Conservation (phyloP, 2,888 invertebrate genomes). For the Portevinia maculata region DNA sequence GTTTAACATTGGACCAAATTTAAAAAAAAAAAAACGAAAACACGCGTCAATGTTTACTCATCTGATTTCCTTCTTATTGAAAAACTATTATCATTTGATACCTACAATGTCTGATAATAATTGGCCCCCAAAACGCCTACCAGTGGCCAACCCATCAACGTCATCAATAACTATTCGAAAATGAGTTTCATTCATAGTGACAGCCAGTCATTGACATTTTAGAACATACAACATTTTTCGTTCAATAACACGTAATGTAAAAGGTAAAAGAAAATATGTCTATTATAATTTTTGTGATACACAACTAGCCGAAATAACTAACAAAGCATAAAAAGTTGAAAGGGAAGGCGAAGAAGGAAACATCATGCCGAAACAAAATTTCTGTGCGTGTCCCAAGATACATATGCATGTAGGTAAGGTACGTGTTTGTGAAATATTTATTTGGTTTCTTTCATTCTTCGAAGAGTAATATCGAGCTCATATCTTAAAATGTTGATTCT, state of each 20-base stretch:
- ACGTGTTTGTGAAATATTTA: conserved; percentile 52
- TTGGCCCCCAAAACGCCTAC: conserved; percentile 49
- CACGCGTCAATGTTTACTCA: conserved; percentile 62
- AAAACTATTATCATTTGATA: conserved; percentile 49
- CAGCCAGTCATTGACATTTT: conserved; percentile 28
- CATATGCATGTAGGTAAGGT: no score
- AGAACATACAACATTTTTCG: conserved; percentile 28
- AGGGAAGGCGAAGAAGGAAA: conserved; percentile 14
- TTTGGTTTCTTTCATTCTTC: conserved; percentile 64
- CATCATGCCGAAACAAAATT: conserved; percentile 38
- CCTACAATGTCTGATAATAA: conserved; percentile 18
- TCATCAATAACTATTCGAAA: conserved; percentile 68
- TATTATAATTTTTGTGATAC: conserved; percentile 19
- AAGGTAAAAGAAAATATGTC: conserved; percentile 8
- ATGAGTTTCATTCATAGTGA: conserved; percentile 36
- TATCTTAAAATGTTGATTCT: conserved; percentile 72
- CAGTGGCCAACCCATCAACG: conserved; percentile 33
- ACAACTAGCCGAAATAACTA: conserved; percentile 16
- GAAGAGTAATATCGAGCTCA: conserved; percentile 64
- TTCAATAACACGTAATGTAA: conserved; percentile 22
- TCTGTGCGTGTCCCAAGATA: conserved; percentile 54
- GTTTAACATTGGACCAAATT: conserved; percentile 70
- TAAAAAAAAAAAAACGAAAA: conserved; percentile 52
- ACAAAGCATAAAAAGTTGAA: conserved; percentile 20
- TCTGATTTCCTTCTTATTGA: conserved; percentile 64